Conservation (phyloP, 2,797 vertebrate species). For the Diplodus sargus region DNA sequence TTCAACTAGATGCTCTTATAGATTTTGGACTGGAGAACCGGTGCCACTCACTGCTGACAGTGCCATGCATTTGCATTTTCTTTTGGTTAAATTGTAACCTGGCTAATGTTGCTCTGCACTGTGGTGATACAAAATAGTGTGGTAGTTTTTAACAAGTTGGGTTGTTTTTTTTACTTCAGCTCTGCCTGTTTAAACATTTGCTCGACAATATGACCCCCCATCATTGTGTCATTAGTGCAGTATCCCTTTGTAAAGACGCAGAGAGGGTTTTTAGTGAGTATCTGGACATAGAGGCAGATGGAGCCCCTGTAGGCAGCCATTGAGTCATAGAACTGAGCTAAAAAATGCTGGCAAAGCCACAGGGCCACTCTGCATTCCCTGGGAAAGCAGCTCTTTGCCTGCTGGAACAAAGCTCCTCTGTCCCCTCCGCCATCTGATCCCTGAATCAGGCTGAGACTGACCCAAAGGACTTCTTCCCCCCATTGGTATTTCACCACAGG, state of each 20-base stretch:
- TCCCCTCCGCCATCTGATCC: slow-evolving; percentile 77
- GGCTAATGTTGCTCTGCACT: too few species aligned
- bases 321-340: slow-evolving; percentile 56
- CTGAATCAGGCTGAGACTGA: slow-evolving; percentile 48
- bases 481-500: slow-evolving; percentile 29
- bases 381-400: slow-evolving; percentile 66
- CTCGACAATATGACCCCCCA: neutral
- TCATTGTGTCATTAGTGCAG: slow-evolving; percentile 10
- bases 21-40: too few species aligned
- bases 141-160: neutral
- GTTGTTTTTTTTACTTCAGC: neutral
- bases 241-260: slow-evolving; percentile 27
- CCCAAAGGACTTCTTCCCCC: slow-evolving; percentile 9
- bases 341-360: slow-evolving; percentile 52
- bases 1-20: too few species aligned
- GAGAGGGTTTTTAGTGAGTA: slow-evolving; percentile 30
- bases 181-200: slow-evolving; percentile 1
- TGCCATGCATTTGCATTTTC: too few species aligned
- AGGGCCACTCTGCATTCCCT: slow-evolving; percentile 57
- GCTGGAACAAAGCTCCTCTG: slow-evolving; percentile 81
- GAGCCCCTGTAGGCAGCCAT: slow-evolving; percentile 60
- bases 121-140: neutral
- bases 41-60: too few species aligned
- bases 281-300: slow-evolving; percentile 65
- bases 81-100: too few species aligned